Evolutionary conservation across 2,797 vertebrate genomes (phyloP).

Genomic region (Hyperoplus lanceolatus): DNA sequence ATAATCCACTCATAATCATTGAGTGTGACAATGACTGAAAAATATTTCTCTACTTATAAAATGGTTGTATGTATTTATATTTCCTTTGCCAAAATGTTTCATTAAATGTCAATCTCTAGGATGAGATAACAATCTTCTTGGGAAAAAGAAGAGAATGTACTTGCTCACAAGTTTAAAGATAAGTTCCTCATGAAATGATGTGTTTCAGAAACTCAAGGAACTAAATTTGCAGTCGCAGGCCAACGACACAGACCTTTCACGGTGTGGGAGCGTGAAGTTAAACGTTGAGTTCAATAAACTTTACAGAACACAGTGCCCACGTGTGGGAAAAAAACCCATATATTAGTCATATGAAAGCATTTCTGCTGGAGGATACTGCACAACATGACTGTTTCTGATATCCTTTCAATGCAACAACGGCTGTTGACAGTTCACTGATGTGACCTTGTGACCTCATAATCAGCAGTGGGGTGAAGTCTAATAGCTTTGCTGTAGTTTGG

Average conservation of each 20-base stretch:
- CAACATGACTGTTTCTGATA: neutral
- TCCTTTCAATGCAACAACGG: neutral
- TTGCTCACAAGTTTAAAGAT: neutral
- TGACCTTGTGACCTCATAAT: conserved; percentile 18
- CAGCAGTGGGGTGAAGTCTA: neutral
- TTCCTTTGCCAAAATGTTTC: neutral
- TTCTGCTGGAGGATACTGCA: neutral
- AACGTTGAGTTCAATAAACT: neutral
- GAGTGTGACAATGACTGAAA: neutral
- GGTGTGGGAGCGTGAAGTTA: neutral
- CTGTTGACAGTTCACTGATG: conserved; percentile 5
- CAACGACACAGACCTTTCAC: neutral
- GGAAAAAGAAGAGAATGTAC: neutral
- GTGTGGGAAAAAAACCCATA: neutral
- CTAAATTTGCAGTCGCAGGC: neutral
- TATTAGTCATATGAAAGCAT: neutral
- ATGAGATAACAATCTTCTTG: conserved; percentile 6
- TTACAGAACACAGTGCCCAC: neutral
- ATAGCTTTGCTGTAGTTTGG: conserved; percentile 1
- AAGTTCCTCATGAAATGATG: neutral
- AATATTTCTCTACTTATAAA: neutral
- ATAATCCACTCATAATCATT: neutral
- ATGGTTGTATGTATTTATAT: neutral
- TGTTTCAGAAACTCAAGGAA: neutral
- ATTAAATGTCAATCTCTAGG: conserved; percentile 6